Percentiles rank a stretch among this genome's conserved stretches.
These are phyloP conservation scores for Cylloceria caligata DNA, from an alignment of 2,888 invertebrate species.

Conservation along the genomic window DNA sequence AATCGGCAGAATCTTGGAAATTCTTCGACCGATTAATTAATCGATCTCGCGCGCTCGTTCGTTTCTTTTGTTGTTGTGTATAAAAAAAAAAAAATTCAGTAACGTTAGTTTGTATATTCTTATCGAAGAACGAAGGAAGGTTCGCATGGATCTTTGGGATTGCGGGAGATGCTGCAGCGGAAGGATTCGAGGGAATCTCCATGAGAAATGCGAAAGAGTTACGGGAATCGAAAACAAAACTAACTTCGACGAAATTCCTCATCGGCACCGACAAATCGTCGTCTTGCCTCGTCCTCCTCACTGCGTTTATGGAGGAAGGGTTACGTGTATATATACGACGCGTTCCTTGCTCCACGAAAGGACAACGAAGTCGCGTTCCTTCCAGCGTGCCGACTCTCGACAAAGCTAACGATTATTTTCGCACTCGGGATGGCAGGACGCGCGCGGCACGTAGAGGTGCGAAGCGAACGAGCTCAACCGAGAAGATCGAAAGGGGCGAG, in stretches of 20 bases:
- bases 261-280: conserved; percentile 72
- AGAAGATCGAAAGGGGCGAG: conserved; percentile 31
- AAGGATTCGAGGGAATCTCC: conserved; percentile 33
- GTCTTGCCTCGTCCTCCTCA: conserved; percentile 36
- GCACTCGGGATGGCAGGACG: conserved; percentile 71
- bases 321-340: conserved; percentile 30
- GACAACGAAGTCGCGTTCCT: conserved; percentile 67
- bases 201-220: conserved; percentile 37
- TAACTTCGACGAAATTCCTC: conserved; percentile 70
- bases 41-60: conserved; percentile 44
- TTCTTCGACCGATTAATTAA: conserved; percentile 58
- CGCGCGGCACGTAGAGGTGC: conserved; percentile 41
- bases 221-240: conserved; percentile 70
- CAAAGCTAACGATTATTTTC: conserved; percentile 81
- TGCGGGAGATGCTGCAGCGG: conserved; percentile 25
- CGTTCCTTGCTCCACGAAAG: conserved; percentile 47
- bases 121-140: conserved; percentile 34
- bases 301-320: neutral
- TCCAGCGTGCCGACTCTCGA: conserved; percentile 71
- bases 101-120: conserved; percentile 11
- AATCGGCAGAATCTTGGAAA: conserved; percentile 55
- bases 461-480: conserved; percentile 39
- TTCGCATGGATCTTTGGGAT: conserved; percentile 26
- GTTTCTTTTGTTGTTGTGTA: neutral
- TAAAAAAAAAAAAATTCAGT: conserved; percentile 24